These are phyloP conservation scores for Eurytoma californica DNA, from an alignment of 2,888 invertebrate species.

Conservation along the genomic window DNA sequence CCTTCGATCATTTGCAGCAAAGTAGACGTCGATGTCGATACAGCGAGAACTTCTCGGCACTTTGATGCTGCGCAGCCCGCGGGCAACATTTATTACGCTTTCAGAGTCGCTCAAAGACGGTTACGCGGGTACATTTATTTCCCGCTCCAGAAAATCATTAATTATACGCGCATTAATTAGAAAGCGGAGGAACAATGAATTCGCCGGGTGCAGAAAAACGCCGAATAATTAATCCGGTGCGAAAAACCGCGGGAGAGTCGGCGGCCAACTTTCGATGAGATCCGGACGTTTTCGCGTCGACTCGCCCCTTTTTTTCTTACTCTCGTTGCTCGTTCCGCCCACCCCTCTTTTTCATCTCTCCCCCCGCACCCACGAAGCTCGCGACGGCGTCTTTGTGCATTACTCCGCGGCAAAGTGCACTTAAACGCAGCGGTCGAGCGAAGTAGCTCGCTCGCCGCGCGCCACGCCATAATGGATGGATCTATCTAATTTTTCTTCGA, in stretches of 20 bases:
- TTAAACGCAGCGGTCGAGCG: constrained; percentile 56
- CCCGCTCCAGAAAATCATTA: constrained; percentile 25
- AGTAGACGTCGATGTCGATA: too few species aligned
- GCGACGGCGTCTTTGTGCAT: constrained; percentile 53
- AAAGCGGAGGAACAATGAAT: constrained; percentile 30
- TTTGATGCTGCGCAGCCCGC: too few species aligned
- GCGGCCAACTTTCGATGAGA: constrained; percentile 33
- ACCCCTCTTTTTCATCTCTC: background rate
- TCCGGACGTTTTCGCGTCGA: constrained; percentile 27
- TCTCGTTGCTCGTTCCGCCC: constrained; percentile 30
- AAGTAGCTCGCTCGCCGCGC: constrained; percentile 28
- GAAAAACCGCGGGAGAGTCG: background rate
- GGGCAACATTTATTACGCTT: too few species aligned
- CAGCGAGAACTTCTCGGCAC: too few species aligned
- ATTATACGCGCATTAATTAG: constrained; percentile 39
- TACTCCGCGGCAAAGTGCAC: constrained; percentile 59
- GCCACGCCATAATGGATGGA: constrained; percentile 48
- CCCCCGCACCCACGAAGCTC: constrained; percentile 32
- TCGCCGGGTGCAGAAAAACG: background rate
- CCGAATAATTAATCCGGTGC: constrained; percentile 33
- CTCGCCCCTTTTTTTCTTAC: background rate
- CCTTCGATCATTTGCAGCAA: too few species aligned
- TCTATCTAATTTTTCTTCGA: constrained; percentile 47
- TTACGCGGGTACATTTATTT: constrained; percentile 12
- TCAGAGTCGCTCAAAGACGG: background rate